Evolutionary conservation across 2,113 vertebrate genomes (phyloP).

Genomic region (Verasper variegatus): DNA sequence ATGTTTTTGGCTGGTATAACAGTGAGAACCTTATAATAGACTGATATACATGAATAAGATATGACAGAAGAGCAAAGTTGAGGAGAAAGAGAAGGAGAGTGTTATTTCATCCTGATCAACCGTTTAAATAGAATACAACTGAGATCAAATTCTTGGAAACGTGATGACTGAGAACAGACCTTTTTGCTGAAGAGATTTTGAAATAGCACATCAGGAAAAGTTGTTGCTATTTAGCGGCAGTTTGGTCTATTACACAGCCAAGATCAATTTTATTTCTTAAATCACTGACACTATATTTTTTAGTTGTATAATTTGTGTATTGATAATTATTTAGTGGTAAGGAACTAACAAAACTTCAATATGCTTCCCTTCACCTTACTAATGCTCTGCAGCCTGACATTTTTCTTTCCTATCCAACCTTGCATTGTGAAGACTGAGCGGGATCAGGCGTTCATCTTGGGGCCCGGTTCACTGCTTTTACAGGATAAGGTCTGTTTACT

Average conservation of each 20-base stretch:
- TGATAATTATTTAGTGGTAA: neutral
- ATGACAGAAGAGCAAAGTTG: too few species aligned
- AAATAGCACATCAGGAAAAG: neutral
- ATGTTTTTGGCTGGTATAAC: too few species aligned
- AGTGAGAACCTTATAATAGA: too few species aligned
- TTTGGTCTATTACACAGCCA: neutral
- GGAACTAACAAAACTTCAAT: neutral
- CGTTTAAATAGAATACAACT: too few species aligned
- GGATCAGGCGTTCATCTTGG: neutral
- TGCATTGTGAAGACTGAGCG: too few species aligned
- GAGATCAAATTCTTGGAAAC: neutral
- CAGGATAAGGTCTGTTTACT: constrained; percentile 29
- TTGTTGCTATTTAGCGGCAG: neutral
- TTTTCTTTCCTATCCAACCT: neutral
- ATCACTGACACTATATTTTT: neutral
- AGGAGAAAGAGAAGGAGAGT: too few species aligned
- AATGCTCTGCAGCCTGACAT: neutral
- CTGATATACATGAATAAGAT: too few species aligned
- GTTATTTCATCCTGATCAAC: too few species aligned
- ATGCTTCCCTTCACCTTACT: neutral
- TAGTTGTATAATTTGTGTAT: neutral
- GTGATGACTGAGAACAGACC: neutral
- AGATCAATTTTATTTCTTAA: neutral
- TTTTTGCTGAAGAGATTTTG: neutral
- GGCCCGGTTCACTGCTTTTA: constrained; percentile 12